phyloP scores from a whole-genome alignment of 2,797 vertebrate genomes.

The Enteromius argenteus region DNA sequence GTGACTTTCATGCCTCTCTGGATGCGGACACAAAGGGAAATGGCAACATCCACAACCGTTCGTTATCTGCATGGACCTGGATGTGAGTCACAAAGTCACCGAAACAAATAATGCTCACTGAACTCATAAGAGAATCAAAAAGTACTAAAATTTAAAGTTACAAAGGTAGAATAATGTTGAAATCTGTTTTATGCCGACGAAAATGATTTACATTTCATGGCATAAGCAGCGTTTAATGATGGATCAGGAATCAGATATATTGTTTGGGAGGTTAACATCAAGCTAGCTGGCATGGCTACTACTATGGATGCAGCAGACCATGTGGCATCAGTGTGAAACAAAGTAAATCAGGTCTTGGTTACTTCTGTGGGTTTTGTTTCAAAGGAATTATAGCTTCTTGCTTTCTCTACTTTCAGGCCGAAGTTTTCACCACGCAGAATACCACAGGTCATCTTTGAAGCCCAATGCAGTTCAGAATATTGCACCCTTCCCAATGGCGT shows the following conservation, averaged over 20 bases:
- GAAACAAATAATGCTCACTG: neutral
- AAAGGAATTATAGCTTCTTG: neutral
- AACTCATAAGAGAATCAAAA: neutral
- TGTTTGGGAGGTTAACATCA: neutral
- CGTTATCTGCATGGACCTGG: slow-evolving; percentile 78
- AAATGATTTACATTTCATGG: neutral
- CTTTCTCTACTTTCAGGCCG: slow-evolving; percentile 35
- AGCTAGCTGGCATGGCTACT: neutral
- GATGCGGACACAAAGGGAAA: slow-evolving; percentile 40
- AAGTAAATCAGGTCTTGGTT: neutral
- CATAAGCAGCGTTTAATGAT: neutral
- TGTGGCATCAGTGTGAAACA: neutral
- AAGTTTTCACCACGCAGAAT: slow-evolving; percentile 58
- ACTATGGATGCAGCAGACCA: neutral
- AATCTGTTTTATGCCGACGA: neutral
- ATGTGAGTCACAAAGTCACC: slow-evolving; percentile 64
- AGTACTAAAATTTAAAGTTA: neutral
- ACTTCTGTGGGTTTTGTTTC: neutral
- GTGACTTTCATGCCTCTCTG: slow-evolving; percentile 8
- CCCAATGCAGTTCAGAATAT: slow-evolving; percentile 66
- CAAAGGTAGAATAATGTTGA: neutral
- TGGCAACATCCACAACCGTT: slow-evolving; percentile 69
- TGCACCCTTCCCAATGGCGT: slow-evolving; percentile 57
- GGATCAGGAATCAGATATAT: neutral
- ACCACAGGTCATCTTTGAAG: slow-evolving; percentile 74